phyloP scores from a whole-genome alignment of 2,888 invertebrate species.

The Drosophila ustulata region DNA sequence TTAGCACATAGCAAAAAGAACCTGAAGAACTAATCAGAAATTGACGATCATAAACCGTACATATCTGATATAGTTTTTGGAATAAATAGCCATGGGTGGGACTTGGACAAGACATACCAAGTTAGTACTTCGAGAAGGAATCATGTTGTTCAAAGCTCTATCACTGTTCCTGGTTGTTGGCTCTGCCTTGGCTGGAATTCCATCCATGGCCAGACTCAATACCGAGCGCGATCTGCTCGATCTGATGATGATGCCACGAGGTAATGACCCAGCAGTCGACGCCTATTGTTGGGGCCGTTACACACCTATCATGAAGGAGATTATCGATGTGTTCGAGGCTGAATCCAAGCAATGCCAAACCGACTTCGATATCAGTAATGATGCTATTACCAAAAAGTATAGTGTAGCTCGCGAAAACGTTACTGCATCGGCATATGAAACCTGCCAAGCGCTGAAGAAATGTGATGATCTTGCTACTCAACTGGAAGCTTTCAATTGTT shows the following conservation, averaged over 20 bases:
- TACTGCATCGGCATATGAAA: not conserved
- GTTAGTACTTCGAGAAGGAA: slow-evolving; percentile 22
- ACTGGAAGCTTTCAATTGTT: slow-evolving; percentile 36
- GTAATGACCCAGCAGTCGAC: slow-evolving; percentile 6
- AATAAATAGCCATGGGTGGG: slow-evolving; percentile 23
- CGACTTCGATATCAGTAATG: not conserved
- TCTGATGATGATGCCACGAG: slow-evolving; percentile 31
- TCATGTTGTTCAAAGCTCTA: slow-evolving; percentile 46
- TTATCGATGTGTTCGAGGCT: slow-evolving; percentile 12
- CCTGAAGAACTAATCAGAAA: not conserved
- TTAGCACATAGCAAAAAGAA: not conserved
- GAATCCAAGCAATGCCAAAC: slow-evolving; percentile 27
- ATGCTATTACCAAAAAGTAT: slow-evolving; percentile 4
- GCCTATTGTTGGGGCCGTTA: slow-evolving; percentile 47
- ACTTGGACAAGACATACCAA: slow-evolving; percentile 13
- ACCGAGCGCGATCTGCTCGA: slow-evolving; percentile 32
- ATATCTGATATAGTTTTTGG: not conserved
- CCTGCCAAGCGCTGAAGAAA: slow-evolving; percentile 21
- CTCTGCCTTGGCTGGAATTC: slow-evolving; percentile 27
- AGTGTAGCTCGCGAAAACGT: not conserved
- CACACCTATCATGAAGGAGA: slow-evolving; percentile 32
- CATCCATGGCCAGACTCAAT: slow-evolving; percentile 5
- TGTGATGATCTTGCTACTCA: slow-evolving; percentile 9
- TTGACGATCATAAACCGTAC: not conserved
- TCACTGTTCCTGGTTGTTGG: slow-evolving; percentile 35